Evolutionary conservation across 2,888 invertebrate genomes (phyloP).

Genomic region (Aporophyla lueneburgensis): DNA sequence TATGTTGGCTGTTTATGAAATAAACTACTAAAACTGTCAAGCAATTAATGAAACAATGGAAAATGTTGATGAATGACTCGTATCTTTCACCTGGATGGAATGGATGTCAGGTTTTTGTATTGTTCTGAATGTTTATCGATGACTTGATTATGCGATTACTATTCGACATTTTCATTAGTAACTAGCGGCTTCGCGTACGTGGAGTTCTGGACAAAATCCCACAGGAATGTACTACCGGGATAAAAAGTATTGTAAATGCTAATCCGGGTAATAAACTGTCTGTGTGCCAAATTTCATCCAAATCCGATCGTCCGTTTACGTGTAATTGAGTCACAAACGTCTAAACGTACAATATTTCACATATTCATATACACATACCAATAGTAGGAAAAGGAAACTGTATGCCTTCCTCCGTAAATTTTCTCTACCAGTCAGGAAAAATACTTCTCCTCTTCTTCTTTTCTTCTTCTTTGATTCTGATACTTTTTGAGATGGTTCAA

Average conservation of each 20-base stretch:
- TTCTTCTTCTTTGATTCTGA: no score
- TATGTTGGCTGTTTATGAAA: slow-evolving; percentile 6
- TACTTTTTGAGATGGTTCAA: not conserved
- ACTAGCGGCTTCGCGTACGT: no score
- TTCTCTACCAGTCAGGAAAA: not conserved
- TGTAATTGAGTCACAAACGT: no score
- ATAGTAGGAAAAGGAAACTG: not conserved
- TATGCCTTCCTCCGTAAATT: not conserved
- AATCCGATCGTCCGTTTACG: no score
- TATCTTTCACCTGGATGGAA: not conserved
- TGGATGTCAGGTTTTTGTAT: not conserved
- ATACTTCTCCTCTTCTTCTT: no score
- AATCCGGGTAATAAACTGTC: no score
- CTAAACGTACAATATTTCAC: no score
- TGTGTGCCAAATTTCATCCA: no score
- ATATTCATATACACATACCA: no score
- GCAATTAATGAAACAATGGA: slow-evolving; percentile 16
- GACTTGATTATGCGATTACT: not conserved
- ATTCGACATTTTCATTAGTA: not conserved
- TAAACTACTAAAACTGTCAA: slow-evolving; percentile 2
- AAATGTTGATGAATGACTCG: not conserved
- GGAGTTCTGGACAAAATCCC: no score
- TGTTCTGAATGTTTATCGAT: not conserved
- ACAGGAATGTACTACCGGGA: no score
- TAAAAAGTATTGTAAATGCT: no score